phyloP scores from a whole-genome alignment of 2,113 vertebrate species.

The Muntiacus reevesi region DNA sequence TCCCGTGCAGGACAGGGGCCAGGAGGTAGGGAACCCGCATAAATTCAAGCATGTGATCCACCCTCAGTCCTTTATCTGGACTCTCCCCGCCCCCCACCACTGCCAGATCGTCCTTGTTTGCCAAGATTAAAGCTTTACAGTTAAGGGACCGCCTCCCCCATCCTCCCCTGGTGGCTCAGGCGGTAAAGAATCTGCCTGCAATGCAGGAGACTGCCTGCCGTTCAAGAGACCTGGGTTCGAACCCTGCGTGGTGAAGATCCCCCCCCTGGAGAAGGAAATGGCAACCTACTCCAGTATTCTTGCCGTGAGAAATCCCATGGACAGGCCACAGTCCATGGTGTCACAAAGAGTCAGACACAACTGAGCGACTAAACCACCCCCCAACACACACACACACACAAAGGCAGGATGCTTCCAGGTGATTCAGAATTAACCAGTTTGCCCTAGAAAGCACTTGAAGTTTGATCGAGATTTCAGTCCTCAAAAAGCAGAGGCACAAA shows the following conservation, averaged over 20 bases:
- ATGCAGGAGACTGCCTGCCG: neutral
- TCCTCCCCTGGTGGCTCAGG: neutral
- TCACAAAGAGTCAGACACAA: neutral
- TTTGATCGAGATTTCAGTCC: neutral
- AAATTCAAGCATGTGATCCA: constrained; percentile 74
- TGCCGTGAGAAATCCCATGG: neutral
- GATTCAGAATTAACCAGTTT: neutral
- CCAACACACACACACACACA: neutral
- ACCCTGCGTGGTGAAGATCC: neutral
- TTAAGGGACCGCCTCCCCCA: neutral
- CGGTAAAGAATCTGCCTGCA: neutral
- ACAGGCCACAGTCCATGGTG: neutral
- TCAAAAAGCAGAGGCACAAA: neutral
- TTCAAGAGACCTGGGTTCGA: neutral
- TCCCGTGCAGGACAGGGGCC: constrained; percentile 93
- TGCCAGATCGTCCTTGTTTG: constrained; percentile 24
- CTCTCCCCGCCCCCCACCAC: neutral
- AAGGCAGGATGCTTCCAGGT: neutral
- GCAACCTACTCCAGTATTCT: neutral
- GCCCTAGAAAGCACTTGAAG: constrained; percentile 4
- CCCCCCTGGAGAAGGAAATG: neutral
- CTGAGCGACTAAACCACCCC: neutral
- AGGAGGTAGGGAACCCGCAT: constrained; percentile 91
- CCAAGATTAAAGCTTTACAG: constrained; percentile 34
- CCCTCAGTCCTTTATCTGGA: constrained; percentile 58